Percentiles rank a stretch among this genome's conserved stretches.
These are phyloP conservation scores for Sitodiplosis mosellana DNA, from an alignment of 1,140 invertebrate species.

Conservation along the genomic window DNA sequence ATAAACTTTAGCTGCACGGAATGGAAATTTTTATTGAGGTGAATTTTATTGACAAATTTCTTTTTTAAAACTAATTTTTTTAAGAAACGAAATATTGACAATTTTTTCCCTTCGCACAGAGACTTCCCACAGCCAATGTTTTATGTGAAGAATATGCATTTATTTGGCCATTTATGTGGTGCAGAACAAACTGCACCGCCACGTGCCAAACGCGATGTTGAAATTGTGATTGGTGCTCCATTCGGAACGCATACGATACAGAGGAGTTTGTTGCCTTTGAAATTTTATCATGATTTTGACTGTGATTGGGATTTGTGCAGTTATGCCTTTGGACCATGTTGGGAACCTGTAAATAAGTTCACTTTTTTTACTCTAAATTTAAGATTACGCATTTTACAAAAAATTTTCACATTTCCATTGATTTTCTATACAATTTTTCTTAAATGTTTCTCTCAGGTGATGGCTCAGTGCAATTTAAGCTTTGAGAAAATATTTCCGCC, in stretches of 20 bases:
- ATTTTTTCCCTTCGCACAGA: constrained; percentile 19
- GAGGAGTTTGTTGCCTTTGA: constrained; percentile 81
- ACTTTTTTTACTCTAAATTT: too few relatives aligned
- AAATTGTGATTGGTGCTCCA: constrained; percentile 52
- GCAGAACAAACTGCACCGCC: constrained; percentile 71
- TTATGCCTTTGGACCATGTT: constrained; percentile 93
- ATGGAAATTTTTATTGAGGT: constrained; percentile 65
- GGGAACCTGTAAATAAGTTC: constrained; percentile 94
- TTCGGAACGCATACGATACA: constrained; percentile 54
- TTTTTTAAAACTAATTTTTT: background rate
- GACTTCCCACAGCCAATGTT: constrained; percentile 91
- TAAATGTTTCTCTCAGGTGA: constrained; percentile 13
- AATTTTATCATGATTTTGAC: constrained; percentile 97
- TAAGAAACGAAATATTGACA: background rate
- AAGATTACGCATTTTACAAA: too few relatives aligned
- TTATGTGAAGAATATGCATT: constrained; percentile 57
- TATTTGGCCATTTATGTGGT: constrained; percentile 79
- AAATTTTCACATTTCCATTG: background rate
- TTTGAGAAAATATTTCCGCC: constrained; percentile 73
- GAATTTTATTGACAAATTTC: background rate
- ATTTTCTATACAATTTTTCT: background rate
- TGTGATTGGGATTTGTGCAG: constrained; percentile 75
- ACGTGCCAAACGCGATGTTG: constrained; percentile 51
- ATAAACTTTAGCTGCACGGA: constrained; percentile 61
- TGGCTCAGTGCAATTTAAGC: constrained; percentile 86